Percentiles rank a stretch among this genome's conserved stretches.
These are phyloP conservation scores for Sinella curviseta DNA, from an alignment of 1,140 invertebrate species.

Conservation along the genomic window DNA sequence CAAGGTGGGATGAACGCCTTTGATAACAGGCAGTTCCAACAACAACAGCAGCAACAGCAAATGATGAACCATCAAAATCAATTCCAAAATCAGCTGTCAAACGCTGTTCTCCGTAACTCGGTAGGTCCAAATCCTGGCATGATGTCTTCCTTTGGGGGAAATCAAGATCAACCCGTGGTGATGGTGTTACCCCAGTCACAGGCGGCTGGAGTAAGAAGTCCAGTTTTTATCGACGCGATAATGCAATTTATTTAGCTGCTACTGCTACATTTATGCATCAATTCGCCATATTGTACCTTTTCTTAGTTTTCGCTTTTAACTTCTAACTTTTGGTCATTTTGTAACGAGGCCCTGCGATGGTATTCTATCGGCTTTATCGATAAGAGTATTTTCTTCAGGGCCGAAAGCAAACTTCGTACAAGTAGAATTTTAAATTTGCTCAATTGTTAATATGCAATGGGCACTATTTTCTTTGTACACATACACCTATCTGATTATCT, in stretches of 20 bases:
- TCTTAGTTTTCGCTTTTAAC: not conserved
- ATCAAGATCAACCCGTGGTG: slow-evolving; percentile 24
- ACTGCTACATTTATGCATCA: not conserved
- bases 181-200: slow-evolving; percentile 19
- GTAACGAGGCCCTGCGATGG: slow-evolving; percentile 9
- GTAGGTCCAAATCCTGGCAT: slow-evolving; percentile 25
- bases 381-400: slow-evolving; percentile 17
- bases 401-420: slow-evolving; percentile 8
- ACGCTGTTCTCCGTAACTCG: not conserved
- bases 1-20: slow-evolving; percentile 9
- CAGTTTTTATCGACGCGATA: not conserved
- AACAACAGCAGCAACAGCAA: not conserved
- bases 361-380: not conserved
- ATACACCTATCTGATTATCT: not conserved
- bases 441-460: not conserved
- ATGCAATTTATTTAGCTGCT: not conserved
- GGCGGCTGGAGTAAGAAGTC: slow-evolving; percentile 11
- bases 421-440: not conserved
- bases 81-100: not conserved
- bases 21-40: not conserved
- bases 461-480: not conserved
- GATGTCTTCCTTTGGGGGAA: slow-evolving; percentile 24
- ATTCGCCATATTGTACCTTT: not conserved
- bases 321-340: not conserved
- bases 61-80: not conserved